Evolutionary conservation across 2,113 vertebrate genomes (phyloP).

Genomic region (Silurus asotus): DNA sequence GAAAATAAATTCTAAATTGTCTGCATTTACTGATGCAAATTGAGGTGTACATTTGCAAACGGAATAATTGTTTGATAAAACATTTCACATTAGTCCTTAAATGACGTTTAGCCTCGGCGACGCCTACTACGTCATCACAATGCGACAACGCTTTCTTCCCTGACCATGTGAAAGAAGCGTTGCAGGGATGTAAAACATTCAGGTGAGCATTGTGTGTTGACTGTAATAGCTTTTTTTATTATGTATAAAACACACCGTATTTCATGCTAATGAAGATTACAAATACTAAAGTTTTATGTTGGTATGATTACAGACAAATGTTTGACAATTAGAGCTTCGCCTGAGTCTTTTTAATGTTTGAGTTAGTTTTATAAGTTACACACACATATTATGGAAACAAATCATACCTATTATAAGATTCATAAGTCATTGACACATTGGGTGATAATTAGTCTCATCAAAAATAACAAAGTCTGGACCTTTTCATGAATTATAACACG

Average conservation of each 20-base stretch:
- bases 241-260: background rate
- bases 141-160: background rate
- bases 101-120: background rate
- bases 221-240: background rate
- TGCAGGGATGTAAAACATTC: background rate
- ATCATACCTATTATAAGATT: too few species aligned
- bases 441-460: background rate
- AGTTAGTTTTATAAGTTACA: background rate
- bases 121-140: background rate
- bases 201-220: background rate
- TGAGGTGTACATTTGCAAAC: background rate
- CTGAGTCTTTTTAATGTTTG: background rate
- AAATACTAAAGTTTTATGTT: background rate
- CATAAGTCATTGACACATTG: background rate
- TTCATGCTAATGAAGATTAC: background rate
- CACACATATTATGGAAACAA: background rate
- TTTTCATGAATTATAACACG: too few species aligned
- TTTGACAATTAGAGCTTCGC: background rate
- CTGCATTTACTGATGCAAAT: background rate
- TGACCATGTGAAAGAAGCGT: background rate
- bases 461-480: background rate
- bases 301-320: background rate
- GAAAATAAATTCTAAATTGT: background rate
- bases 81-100: background rate
- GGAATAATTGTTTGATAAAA: background rate